Conservation (phyloP, 2,113 vertebrate species). For the Macaca nemestrina region DNA sequence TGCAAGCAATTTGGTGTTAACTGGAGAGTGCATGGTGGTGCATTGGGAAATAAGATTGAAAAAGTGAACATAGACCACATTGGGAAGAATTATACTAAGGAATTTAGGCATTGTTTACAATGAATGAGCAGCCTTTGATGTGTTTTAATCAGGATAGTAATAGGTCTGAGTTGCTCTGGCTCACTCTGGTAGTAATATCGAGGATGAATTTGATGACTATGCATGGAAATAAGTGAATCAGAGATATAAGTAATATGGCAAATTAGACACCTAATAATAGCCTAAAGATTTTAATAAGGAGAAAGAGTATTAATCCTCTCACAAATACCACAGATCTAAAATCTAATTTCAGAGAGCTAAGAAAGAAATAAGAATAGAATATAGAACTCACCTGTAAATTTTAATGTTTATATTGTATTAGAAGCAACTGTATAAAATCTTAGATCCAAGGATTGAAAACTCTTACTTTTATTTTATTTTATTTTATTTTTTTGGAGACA, state of each 20-base stretch:
- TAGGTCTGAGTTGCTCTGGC: neutral
- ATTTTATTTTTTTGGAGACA: no score
- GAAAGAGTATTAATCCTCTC: neutral
- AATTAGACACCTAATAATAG: neutral
- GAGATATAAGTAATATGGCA: neutral
- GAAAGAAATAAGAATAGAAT: neutral
- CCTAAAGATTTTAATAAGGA: neutral
- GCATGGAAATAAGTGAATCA: neutral
- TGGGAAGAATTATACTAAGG: neutral
- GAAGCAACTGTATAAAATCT: neutral
- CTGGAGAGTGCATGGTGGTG: neutral
- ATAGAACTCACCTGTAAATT: neutral
- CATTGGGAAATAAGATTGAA: neutral
- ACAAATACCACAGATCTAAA: neutral
- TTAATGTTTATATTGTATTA: slow-evolving; percentile 25
- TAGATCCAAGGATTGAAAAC: slow-evolving; percentile 9
- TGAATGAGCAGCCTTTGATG: neutral
- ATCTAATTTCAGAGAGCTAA: neutral
- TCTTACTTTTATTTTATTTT: neutral
- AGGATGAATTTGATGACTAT: neutral
- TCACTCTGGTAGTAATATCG: neutral
- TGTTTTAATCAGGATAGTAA: neutral
- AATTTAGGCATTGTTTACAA: neutral
- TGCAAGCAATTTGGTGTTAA: neutral
- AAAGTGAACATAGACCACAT: neutral